phyloP scores from a whole-genome alignment of 2,797 vertebrate species.

The Odontamblyopus rebecca region DNA sequence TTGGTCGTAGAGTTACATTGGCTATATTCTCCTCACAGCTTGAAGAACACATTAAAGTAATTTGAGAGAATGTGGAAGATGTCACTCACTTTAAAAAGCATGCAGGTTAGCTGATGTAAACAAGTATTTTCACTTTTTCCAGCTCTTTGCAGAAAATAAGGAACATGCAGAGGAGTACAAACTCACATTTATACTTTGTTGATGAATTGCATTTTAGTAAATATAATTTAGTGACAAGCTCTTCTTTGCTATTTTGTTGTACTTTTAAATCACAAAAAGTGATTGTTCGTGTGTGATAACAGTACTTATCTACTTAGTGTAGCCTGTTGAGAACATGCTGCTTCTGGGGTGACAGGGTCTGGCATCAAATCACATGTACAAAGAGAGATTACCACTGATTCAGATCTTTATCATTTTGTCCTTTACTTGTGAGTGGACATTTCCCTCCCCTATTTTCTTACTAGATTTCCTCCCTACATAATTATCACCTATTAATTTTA shows the following conservation, averaged over 20 bases:
- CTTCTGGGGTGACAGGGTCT: constrained; percentile 18
- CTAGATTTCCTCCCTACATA: constrained; percentile 79
- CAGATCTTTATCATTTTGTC: constrained; percentile 9
- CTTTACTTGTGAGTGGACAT: constrained; percentile 28
- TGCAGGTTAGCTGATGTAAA: constrained; percentile 2
- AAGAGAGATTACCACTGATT: constrained; percentile 6
- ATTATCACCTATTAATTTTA: constrained; percentile 99
- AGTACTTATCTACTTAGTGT: constrained; percentile 15
- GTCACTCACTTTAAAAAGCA: not conserved
- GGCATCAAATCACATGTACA: not conserved
- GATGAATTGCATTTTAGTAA: not conserved
- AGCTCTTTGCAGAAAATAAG: not conserved
- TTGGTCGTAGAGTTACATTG: not conserved
- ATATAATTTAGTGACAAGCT: constrained; percentile 7
- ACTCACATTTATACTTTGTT: not conserved
- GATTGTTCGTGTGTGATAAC: constrained; percentile 17
- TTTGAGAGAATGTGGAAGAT: not conserved
- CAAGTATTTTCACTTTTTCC: constrained; percentile 8
- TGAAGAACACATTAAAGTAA: constrained; percentile 5
- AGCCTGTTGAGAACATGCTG: constrained; percentile 44
- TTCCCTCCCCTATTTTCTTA: constrained; percentile 54
- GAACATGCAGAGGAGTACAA: not conserved
- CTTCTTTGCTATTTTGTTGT: constrained; percentile 35
- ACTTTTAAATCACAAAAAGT: constrained; percentile 10
- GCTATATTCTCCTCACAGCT: not conserved